Base-by-base conservation (phyloP, 2,113 vertebrate species). In the Arizona elegans region DNA sequence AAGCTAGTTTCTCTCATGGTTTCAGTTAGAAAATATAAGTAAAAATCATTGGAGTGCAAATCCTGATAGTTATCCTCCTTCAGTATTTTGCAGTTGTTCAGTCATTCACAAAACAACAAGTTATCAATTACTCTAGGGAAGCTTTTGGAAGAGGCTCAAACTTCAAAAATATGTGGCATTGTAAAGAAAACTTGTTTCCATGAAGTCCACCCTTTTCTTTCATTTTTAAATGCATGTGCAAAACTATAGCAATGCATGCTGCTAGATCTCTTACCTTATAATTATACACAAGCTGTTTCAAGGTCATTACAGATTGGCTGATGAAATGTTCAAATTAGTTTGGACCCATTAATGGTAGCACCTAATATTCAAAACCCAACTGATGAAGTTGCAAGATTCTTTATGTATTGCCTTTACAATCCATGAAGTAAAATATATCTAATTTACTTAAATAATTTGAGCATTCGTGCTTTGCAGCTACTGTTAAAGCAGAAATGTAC, bases 391-490 rank as follows among this genome's bases (percentile, higher is more conserved):
- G 5, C 52, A 1, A 5, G 17, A 59, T 29, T 50, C 58, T 93
- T 92, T 21, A 90, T 55, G 7, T 26, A 55, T 13, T 52, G 59
- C 8, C 59, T 13, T 1, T 88, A 0, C 24, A 88, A 90, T 23
- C 24, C 0, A 50, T 12, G 70, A 87, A 92, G 56, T 91, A 21
- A 0, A 85, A 52, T 92, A 53, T 94, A 19, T 12, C 38, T 29
- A 50, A 1, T 87, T 95, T 93, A 43, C 85, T 9, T 65, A 90
- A 95, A 87, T 2, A 70, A 56, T 81, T 65, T 55, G 85, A 81
- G 9, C 15, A 17, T 3, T 53, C 23, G 55, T 47, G 47, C 92
- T 91, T 89, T 52, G 87, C 56, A 87, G 23, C 75, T 24, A 95
- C 24, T 23, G 50, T 0, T 19, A 93, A 54, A 91, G 50, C 58